phyloP scores from a whole-genome alignment of 2,797 vertebrate species.

The Cossypha caffra region DNA sequence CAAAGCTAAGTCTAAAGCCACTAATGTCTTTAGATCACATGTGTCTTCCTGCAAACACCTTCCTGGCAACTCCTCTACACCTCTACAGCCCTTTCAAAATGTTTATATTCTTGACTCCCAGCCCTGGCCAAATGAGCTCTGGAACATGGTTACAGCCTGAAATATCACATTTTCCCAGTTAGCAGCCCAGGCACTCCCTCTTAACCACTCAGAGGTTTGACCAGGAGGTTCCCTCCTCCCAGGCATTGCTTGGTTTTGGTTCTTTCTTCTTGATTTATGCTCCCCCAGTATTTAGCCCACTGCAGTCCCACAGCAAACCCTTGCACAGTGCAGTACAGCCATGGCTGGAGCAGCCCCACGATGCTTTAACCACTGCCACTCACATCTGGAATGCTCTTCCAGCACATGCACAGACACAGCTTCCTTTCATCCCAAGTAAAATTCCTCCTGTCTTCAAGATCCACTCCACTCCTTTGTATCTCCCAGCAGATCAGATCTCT shows the following conservation, averaged over 20 bases:
- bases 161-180: not conserved
- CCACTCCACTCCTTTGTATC: not conserved
- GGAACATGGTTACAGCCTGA: accelerated
- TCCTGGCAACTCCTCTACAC: not conserved
- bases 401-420: not conserved
- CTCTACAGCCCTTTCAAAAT: not conserved
- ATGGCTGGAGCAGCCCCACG: accelerated
- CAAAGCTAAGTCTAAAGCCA: not conserved
- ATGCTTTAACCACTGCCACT: not conserved
- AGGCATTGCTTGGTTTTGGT: not conserved
- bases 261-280: not conserved
- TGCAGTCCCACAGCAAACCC: not conserved
- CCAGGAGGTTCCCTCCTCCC: not conserved
- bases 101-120: not conserved
- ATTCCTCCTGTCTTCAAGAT: not conserved
- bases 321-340: accelerated
- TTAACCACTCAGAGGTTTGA: not conserved
- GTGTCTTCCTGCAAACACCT: not conserved
- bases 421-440: not conserved
- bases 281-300: not conserved
- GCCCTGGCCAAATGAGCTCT: not conserved
- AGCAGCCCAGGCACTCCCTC: not conserved
- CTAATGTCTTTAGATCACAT: not conserved
- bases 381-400: not conserved
- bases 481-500: not conserved